Conservation (phyloP, 2,113 vertebrate species). For the Tapirus terrestris region DNA sequence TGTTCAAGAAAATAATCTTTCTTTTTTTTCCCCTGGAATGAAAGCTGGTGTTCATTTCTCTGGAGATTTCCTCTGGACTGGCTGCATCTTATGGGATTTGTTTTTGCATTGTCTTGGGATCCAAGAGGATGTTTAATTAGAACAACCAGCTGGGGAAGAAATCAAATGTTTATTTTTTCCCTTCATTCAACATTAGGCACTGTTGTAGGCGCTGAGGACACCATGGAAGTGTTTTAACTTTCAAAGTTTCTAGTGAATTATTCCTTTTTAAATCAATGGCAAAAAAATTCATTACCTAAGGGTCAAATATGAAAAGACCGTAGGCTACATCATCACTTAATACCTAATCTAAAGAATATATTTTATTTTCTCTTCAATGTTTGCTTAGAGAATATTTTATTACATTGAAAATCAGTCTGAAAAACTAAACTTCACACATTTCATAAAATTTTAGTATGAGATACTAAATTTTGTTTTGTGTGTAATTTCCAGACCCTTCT, state of each 20-base stretch:
- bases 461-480: background rate
- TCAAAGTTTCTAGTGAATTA: background rate
- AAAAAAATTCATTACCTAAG: background rate
- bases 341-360: background rate
- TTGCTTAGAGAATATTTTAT: slow-evolving; percentile 2
- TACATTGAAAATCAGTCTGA: background rate
- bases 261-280: background rate
- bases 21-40: background rate
- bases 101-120: background rate
- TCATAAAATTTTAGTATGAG: background rate
- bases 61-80: background rate
- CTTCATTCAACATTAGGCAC: background rate
- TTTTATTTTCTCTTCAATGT: background rate
- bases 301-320: background rate
- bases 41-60: background rate
- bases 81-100: background rate
- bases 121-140: background rate
- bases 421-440: background rate
- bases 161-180: background rate
- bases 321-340: background rate
- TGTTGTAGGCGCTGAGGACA: background rate
- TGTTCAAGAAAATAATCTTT: background rate
- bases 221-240: background rate
- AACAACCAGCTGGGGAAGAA: background rate
- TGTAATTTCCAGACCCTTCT: background rate